Evolutionary conservation across 1,140 invertebrate species (phyloP), one percentile per base, ranked within the genome.

Genomic region (Goniozus legneri): DNA sequence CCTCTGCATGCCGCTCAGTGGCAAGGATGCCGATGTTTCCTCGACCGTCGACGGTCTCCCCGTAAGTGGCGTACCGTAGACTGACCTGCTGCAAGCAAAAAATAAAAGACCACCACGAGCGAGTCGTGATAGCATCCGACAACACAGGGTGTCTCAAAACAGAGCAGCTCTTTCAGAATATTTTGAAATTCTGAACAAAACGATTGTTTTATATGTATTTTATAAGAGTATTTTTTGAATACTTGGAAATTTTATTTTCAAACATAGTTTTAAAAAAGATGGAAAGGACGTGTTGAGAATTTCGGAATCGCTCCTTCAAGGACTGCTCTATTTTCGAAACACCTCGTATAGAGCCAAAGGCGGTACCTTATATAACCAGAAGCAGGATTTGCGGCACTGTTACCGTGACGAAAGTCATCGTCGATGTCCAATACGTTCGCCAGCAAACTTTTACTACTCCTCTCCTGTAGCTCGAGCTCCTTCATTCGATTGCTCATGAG

Each of bases 351-450:
- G n/a, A 21, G n/a, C 31, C 10, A 31, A 16, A 19, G 2, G 12
- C 50, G 19, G 27, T 67, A 75, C 73, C 71, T 65, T 60, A 69
- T 66, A 31, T 74, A 74, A 30, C 58, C 58, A 35, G 65, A 62
- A 21, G 58, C 48, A 47, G 62, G 64, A 64, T 66, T 72, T 12
- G 64, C 51, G 4, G 54, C 58, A 40, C 60, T 68, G 48, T 66
- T 71, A 24, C 63, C 78, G 62, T 87, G 86, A 65, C 89, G 81
- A 75, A 92, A 91, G 74, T 97, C 92, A 64, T 97, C 93, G 71
- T 97, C 92, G 62, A 96, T 93, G 75, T 97, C 92, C 59, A 95
- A 78, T 47, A 91, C 88, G 75, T 97, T 97, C 42, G 94, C 93
- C 60, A 97, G 76, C 56, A 97, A 80, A 59, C 91, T 94, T 73